Evolutionary conservation across 1,140 invertebrate species (phyloP).

Genomic region (Tyrophagus putrescentiae): DNA sequence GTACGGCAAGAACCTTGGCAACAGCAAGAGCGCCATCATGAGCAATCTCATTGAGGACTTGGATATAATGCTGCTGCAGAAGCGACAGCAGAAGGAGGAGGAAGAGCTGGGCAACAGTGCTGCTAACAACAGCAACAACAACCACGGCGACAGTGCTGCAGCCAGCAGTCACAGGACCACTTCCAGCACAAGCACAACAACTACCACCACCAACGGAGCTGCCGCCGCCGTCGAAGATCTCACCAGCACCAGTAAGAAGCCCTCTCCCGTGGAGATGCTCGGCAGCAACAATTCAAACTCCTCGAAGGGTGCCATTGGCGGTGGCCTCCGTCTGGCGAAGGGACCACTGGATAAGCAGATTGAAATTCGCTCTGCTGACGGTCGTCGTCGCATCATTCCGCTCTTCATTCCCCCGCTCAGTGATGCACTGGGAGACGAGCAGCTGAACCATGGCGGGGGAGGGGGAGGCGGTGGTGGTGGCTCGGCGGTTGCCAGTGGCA

Average conservation of each 20-base stretch:
- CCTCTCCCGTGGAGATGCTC: too few relatives aligned
- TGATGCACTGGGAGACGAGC: too few relatives aligned
- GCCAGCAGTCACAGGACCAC: too few relatives aligned
- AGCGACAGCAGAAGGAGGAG: neutral
- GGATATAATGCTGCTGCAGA: slow-evolving; percentile 20
- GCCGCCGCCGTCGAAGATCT: too few relatives aligned
- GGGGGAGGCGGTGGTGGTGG: slow-evolving; percentile 8
- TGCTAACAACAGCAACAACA: too few relatives aligned
- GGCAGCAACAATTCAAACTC: neutral
- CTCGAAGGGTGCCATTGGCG: neutral
- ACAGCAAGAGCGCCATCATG: neutral
- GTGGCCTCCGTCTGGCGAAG: slow-evolving; percentile 22
- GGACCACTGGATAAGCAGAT: slow-evolving; percentile 80
- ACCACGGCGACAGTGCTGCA: neutral
- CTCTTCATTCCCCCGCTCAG: slow-evolving; percentile 66
- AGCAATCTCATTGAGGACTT: slow-evolving; percentile 22
- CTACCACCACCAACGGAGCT: too few relatives aligned
- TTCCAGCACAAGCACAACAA: too few relatives aligned
- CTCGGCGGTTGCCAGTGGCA: neutral
- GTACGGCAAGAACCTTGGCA: slow-evolving; percentile 17
- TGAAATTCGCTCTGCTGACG: slow-evolving; percentile 81
- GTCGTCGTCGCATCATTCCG: slow-evolving; percentile 81
- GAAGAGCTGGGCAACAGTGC: neutral
- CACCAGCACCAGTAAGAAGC: too few relatives aligned
- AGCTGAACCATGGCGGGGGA: too few relatives aligned